These are phyloP conservation scores for Neria commutata DNA, from an alignment of 2,888 invertebrate genomes.

Conservation along the genomic window DNA sequence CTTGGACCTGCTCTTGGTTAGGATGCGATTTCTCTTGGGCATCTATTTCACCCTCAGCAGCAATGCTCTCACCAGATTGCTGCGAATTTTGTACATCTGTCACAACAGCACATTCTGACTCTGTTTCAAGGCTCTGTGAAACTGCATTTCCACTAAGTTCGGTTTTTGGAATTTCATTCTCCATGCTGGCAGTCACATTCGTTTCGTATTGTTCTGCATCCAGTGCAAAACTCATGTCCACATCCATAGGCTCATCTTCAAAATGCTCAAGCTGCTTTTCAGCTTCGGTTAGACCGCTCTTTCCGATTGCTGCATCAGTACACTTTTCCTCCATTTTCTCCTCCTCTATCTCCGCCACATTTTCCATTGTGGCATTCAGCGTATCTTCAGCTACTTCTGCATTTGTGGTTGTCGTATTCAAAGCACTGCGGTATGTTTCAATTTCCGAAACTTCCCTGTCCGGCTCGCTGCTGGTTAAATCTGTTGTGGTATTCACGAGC, in stretches of 20 bases:
- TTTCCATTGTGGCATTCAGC: conserved; percentile 35
- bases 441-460: conserved; percentile 38
- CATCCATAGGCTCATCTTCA: conserved; percentile 50
- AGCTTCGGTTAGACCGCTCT: background rate
- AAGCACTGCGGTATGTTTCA: conserved; percentile 46
- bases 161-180: too few species aligned
- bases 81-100: too few species aligned
- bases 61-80: too few species aligned
- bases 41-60: too few species aligned
- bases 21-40: too few species aligned
- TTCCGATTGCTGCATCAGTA: conserved; percentile 8
- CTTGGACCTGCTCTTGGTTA: too few species aligned
- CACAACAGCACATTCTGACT: too few species aligned
- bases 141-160: too few species aligned
- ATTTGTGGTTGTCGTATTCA: conserved; percentile 30
- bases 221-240: conserved; percentile 44
- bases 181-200: background rate
- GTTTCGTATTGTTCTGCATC: conserved; percentile 27
- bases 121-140: too few species aligned
- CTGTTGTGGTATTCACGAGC: conserved; percentile 24
- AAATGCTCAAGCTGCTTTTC: conserved; percentile 5
- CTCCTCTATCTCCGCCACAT: conserved; percentile 14
- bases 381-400: conserved; percentile 34
- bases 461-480: conserved; percentile 27
- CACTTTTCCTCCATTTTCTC: conserved; percentile 25